Base-by-base conservation (phyloP, 2,888 invertebrate species). In the Cryptops parisi region DNA sequence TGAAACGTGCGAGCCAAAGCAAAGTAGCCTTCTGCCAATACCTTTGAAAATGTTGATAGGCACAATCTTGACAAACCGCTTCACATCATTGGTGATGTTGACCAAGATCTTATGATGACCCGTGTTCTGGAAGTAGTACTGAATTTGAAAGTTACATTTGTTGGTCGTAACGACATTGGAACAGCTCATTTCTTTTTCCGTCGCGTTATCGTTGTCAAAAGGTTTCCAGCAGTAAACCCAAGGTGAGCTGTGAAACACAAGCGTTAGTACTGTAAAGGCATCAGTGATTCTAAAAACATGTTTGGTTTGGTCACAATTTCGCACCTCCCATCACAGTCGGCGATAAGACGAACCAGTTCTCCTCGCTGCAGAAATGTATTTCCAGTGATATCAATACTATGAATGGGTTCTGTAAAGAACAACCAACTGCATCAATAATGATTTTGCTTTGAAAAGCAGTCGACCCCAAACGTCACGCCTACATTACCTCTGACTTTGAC, bases 21-120 rank as follows among this genome's bases (percentile, higher is more conserved):
- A n/a, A n/a, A n/a, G n/a, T n/a, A n/a, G n/a, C n/a, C n/a, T n/a
- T n/a, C n/a, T n/a, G n/a, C n/a, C n/a, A n/a, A n/a, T 69, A 87
- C 88, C 84, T 79, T 87, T 80, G 68, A 87, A 89, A 64, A 88
- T 80, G 65, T 82, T 85, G 43, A 90, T 78, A 12, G 80, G 80
- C 15, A 84, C 76, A 53, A 81, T 79, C 55, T 78, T 78, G 3
- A 83, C 75, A 43, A 73, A 72, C 61, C 76, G 79, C 2, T 79
- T 79, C 9, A 90, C 76, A 57, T 84, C 81, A 69, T 90, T 90
- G 55, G 78, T 76, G 23, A 90, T 74, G 39, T 88, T 77, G 45
- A 87, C 78, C 15, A 88, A 69, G n/a, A 87, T 76, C 0, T 86
- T 84, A 64, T 84, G 81, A 55, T 78, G 77, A 33, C 79, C 77